Evolutionary conservation across 2,888 invertebrate species (phyloP), one percentile per base, ranked within the genome.

Genomic region (Meteorus colon): DNA sequence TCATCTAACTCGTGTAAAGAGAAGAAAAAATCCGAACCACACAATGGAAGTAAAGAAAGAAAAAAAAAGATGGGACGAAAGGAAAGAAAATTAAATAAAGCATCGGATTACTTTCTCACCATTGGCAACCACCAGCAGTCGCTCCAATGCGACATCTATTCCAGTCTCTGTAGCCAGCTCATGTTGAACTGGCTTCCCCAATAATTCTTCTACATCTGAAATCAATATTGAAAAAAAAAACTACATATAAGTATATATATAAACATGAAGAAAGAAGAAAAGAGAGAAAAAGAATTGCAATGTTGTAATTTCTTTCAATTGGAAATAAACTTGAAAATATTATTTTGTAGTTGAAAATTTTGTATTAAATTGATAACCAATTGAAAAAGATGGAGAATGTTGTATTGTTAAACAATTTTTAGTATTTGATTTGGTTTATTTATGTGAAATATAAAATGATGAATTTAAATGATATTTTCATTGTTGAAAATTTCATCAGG

Each of bases 161-260:
- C 95, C 95, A 76, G 95, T 95, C 87, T 95, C 95, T 29, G 92
- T 91, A 27, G 94, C 92, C 81, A 96, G 92, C 84, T 95, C 93
- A 83, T 92, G 91, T 89, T 94, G 95, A 84, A 95, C 94, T n/a
- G 95, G 95, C 82, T 93, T 93, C 4, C 96, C 96, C 68, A 96
- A 90, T 80, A 96, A 91, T 71, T 92, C 91, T 84, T 94, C 94
- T 51, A 95, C 93, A 88, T 94, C 96, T 95, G 90, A 55, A 89
- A 90, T 75, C 62, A 74, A 75, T 74, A 48, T 55, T 73, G 68
- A 75, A 74, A 19, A 74, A 63, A 31, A 19, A 34, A 45, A n/a
- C 12, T 16, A 59, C 62, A 60, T 31, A 48, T 14, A 4, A 12
- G 37, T 24, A 29, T 6, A 27, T 2, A 14, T 29, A n/a, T 16